These are phyloP conservation scores for Rhombomys opimus DNA, from an alignment of 2,113 vertebrate species.

Conservation along the genomic window DNA sequence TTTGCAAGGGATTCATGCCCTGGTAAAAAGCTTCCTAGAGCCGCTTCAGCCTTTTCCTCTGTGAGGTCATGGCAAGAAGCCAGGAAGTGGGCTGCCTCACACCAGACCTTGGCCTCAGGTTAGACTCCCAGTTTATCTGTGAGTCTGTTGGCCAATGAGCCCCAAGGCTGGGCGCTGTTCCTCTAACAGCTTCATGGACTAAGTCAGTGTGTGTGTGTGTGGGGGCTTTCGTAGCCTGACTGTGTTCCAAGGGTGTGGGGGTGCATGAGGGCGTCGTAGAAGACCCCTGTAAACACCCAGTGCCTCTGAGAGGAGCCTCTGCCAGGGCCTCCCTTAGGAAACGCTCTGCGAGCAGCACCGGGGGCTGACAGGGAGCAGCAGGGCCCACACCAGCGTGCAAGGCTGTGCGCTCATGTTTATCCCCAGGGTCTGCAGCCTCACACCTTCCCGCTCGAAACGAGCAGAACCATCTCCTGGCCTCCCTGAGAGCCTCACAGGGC, in stretches of 20 bases:
- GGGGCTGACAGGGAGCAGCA: background rate
- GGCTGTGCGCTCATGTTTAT: background rate
- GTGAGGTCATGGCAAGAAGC: background rate
- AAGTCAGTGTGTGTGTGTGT: background rate
- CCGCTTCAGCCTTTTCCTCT: background rate
- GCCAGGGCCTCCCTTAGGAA: background rate
- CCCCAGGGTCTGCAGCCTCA: too few species aligned
- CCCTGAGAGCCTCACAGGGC: background rate
- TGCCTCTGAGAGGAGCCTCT: background rate
- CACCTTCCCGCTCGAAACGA: background rate
- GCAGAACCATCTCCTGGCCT: background rate
- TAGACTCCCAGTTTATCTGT: background rate
- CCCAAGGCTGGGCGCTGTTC: too few species aligned
- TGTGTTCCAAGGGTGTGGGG: background rate
- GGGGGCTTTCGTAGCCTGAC: background rate
- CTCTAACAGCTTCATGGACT: too few species aligned
- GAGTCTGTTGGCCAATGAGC: background rate
- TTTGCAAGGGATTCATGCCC: background rate
- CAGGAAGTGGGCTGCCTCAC: background rate
- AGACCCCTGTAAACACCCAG: background rate
- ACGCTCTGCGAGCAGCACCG: background rate
- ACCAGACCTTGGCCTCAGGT: background rate
- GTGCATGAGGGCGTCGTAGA: background rate
- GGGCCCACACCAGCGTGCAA: background rate
- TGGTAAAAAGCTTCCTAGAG: background rate